Conservation (phyloP, 2,888 invertebrate genomes). For the Chymomyza procnemis region DNA sequence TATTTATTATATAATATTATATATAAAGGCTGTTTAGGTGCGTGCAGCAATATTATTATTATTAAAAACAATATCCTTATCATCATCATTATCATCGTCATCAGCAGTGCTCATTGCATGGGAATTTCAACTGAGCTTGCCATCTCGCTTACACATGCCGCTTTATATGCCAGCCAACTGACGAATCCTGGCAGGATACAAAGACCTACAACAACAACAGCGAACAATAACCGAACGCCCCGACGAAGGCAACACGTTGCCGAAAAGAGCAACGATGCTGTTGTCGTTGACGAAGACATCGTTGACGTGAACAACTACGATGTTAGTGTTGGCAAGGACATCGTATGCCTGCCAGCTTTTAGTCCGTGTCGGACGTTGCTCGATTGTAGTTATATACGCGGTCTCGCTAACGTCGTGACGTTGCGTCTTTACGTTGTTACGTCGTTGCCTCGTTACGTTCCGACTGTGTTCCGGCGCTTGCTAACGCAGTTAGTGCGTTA, state of each 20-base stretch:
- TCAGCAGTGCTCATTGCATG: slow-evolving; percentile 5
- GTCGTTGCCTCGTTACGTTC: slow-evolving; percentile 43
- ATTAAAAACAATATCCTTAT: too few relatives aligned
- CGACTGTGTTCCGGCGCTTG: slow-evolving; percentile 9
- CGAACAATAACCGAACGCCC: slow-evolving; percentile 5
- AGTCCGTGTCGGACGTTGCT: slow-evolving; percentile 71
- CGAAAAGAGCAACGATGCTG: neutral
- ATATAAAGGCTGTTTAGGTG: too few relatives aligned
- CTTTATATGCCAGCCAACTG: slow-evolving; percentile 46
- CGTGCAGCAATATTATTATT: too few relatives aligned
- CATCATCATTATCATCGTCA: neutral
- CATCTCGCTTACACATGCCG: slow-evolving; percentile 50
- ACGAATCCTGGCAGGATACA: slow-evolving; percentile 66
- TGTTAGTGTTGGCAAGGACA: neutral
- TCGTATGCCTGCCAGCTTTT: slow-evolving; percentile 39
- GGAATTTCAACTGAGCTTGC: slow-evolving; percentile 4
- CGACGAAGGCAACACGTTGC: slow-evolving; percentile 17
- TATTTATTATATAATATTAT: too few relatives aligned
- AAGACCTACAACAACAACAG: slow-evolving; percentile 12
- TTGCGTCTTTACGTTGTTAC: slow-evolving; percentile 7
- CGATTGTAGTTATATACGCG: slow-evolving; percentile 14
- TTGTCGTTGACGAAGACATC: slow-evolving; percentile 17
- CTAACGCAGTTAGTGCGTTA: slow-evolving; percentile 9
- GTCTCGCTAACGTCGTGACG: slow-evolving; percentile 5
- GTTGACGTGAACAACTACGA: slow-evolving; percentile 16